Evolutionary conservation across 2,797 vertebrate genomes (phyloP).

Genomic region (Spheniscus humboldti): DNA sequence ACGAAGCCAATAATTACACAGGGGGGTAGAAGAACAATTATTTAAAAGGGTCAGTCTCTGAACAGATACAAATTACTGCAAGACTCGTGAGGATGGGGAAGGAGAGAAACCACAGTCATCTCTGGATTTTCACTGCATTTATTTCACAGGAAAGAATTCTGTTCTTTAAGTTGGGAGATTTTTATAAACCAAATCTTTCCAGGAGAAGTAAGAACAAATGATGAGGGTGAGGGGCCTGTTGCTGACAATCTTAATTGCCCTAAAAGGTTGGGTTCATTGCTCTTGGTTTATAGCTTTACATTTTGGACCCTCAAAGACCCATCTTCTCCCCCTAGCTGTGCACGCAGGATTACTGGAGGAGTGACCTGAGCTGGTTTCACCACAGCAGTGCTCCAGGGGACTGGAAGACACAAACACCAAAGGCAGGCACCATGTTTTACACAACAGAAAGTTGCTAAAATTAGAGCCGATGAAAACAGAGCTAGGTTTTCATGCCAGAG

Average conservation of each 20-base stretch:
- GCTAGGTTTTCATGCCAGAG: background rate
- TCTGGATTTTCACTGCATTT: background rate
- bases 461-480: background rate
- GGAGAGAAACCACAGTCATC: background rate
- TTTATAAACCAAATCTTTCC: background rate
- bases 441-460: slow-evolving; percentile 1
- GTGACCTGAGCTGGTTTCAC: background rate
- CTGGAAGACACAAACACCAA: background rate
- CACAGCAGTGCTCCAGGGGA: background rate
- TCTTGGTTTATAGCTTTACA: background rate
- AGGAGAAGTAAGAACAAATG: background rate
- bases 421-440: background rate
- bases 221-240: background rate
- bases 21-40: background rate
- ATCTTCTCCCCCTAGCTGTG: background rate
- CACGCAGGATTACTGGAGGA: background rate
- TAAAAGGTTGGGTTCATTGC: background rate
- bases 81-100: background rate
- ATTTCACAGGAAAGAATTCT: background rate
- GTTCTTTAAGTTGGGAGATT: background rate
- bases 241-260: background rate
- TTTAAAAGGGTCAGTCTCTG: background rate
- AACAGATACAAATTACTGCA: background rate
- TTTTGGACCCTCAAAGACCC: background rate
- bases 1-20: background rate